These are phyloP conservation scores for Rhizomys pruinosus DNA, from an alignment of 2,113 vertebrate genomes.

Conservation along the genomic window DNA sequence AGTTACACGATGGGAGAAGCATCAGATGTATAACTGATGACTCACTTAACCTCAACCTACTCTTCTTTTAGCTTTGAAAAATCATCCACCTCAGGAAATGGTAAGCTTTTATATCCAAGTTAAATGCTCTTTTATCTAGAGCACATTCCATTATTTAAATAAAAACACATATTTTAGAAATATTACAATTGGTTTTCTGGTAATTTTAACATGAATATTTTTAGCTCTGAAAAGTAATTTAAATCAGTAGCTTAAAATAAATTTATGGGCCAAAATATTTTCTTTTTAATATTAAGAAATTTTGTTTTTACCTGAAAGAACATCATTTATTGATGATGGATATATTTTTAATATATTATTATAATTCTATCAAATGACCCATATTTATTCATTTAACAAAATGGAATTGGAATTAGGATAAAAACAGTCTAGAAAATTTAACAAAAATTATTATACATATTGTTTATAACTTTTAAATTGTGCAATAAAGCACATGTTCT, in stretches of 20 bases:
- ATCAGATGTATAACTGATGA: slow-evolving; percentile 67
- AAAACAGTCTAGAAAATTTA: neutral
- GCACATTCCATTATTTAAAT: neutral
- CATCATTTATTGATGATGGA: neutral
- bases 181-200: neutral
- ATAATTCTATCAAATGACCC: neutral
- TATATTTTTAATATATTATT: slow-evolving; percentile 33
- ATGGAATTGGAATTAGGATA: slow-evolving; percentile 35
- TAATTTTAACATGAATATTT: slow-evolving; percentile 9
- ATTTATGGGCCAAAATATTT: neutral
- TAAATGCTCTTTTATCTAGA: slow-evolving; percentile 26
- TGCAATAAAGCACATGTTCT: neutral
- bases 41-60: slow-evolving; percentile 64
- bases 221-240: slow-evolving; percentile 15
- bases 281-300: slow-evolving; percentile 35
- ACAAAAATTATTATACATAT: neutral
- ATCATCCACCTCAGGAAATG: slow-evolving; percentile 59
- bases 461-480: slow-evolving; percentile 55
- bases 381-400: slow-evolving; percentile 3
- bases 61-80: slow-evolving; percentile 64
- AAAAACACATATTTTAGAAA: slow-evolving; percentile 1
- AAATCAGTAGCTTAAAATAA: neutral
- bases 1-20: slow-evolving; percentile 46
- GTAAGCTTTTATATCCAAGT: slow-evolving; percentile 46
- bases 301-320: neutral